Percentiles rank a stretch among this genome's conserved stretches.
Conservation (phyloP, 2,888 invertebrate species). For the Lepidocyrtinus sp. region DNA sequence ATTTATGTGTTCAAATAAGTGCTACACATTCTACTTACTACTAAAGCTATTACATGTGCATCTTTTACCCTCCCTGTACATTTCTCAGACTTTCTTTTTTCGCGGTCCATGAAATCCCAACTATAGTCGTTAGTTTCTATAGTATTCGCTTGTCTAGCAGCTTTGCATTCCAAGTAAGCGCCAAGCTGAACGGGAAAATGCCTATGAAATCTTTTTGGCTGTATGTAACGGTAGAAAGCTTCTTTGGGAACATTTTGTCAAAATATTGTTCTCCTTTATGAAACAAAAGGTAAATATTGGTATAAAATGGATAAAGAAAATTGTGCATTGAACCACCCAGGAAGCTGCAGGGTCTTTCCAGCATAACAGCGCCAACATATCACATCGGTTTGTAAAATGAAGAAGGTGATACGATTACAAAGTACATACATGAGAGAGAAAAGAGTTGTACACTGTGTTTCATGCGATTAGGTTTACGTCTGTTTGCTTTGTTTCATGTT, state of each 20-base stretch:
- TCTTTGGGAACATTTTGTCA: too few relatives aligned
- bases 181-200: too few relatives aligned
- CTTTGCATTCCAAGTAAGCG: too few relatives aligned
- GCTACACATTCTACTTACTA: constrained; percentile 15
- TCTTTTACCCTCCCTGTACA: constrained; percentile 2
- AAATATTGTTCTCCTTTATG: neutral
- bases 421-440: neutral
- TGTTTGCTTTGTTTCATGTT: neutral
- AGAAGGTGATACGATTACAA: neutral
- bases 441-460: neutral
- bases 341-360: neutral
- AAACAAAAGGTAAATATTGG: neutral
- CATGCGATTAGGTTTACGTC: neutral
- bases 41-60: neutral
- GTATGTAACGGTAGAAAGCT: too few relatives aligned
- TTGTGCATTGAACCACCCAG: neutral
- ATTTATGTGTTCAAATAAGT: constrained; percentile 41
- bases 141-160: too few relatives aligned
- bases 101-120: constrained; percentile 44
- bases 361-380: too few relatives aligned
- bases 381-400: neutral
- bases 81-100: neutral
- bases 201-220: too few relatives aligned
- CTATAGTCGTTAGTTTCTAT: too few relatives aligned
- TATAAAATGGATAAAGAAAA: neutral